Percentiles rank a stretch among this genome's conserved stretches.
phyloP scores from a whole-genome alignment of 2,888 invertebrate genomes.

The Phyto melanocephala region DNA sequence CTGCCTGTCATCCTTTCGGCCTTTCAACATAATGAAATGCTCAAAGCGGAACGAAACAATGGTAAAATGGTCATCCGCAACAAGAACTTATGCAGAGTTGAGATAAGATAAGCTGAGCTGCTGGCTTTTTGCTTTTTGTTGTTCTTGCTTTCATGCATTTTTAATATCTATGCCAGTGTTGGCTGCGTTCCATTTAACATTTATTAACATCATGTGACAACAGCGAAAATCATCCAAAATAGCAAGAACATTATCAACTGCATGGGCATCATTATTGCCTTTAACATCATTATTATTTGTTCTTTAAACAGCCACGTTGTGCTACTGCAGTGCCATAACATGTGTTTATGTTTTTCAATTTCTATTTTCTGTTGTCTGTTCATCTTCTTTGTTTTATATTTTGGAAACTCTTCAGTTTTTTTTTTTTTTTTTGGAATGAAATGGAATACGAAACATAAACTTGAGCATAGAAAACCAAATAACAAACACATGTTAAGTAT shows the following conservation, averaged over 20 bases:
- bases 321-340: slow-evolving; percentile 47
- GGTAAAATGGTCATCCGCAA: slow-evolving; percentile 77
- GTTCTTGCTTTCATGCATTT: slow-evolving; percentile 36
- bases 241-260: slow-evolving; percentile 5
- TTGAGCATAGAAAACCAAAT: slow-evolving; percentile 16
- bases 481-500: background rate
- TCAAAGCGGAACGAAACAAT: slow-evolving; percentile 71
- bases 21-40: background rate
- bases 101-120: slow-evolving; percentile 37
- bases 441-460: slow-evolving; percentile 47
- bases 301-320: background rate
- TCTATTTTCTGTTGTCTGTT: background rate
- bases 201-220: slow-evolving; percentile 56
- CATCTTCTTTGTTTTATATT: background rate
- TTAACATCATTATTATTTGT: background rate
- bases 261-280: background rate
- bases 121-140: slow-evolving; percentile 11
- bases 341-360: slow-evolving; percentile 39
- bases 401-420: background rate
- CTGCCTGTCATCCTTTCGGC: background rate
- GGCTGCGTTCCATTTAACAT: slow-evolving; percentile 1
- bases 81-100: slow-evolving; percentile 61
- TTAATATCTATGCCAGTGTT: slow-evolving; percentile 41
- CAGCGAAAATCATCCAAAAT: slow-evolving; percentile 6
- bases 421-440: slow-evolving; percentile 34